Evolutionary conservation across 2,113 vertebrate genomes (phyloP).

Genomic region (Aptenodytes patagonicus): DNA sequence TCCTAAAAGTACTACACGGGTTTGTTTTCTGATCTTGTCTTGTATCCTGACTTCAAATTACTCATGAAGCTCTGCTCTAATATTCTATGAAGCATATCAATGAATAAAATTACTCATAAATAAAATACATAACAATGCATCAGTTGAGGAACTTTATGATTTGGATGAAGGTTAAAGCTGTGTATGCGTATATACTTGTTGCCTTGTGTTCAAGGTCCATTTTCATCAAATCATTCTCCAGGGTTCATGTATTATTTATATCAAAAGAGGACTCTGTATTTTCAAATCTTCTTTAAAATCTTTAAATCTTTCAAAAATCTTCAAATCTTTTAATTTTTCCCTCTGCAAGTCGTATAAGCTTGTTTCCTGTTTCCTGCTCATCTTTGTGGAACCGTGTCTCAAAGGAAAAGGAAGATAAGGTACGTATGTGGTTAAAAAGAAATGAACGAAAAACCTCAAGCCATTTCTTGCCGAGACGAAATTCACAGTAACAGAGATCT

Average conservation of each 20-base stretch:
- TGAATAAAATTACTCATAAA: background rate
- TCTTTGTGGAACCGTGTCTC: background rate
- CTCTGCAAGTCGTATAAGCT: background rate
- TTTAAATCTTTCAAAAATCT: background rate
- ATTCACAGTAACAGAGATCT: background rate
- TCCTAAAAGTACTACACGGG: background rate
- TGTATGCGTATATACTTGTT: background rate
- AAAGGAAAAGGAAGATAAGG: background rate
- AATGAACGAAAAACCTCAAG: background rate
- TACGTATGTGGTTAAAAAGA: background rate
- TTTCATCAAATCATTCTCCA: background rate
- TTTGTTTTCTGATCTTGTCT: background rate
- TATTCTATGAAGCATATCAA: background rate
- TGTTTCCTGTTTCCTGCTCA: background rate
- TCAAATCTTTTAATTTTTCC: background rate
- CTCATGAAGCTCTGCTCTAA: background rate
- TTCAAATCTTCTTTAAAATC: background rate
- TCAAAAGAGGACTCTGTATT: background rate
- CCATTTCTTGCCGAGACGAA: background rate
- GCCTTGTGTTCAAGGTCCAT: background rate
- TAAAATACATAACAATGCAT: background rate
- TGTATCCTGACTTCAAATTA: background rate
- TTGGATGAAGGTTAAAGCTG: background rate
- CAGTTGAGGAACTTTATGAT: background rate
- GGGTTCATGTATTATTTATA: background rate